Conservation (phyloP, 2,113 vertebrate genomes). For the Phaethornis superciliosus region DNA sequence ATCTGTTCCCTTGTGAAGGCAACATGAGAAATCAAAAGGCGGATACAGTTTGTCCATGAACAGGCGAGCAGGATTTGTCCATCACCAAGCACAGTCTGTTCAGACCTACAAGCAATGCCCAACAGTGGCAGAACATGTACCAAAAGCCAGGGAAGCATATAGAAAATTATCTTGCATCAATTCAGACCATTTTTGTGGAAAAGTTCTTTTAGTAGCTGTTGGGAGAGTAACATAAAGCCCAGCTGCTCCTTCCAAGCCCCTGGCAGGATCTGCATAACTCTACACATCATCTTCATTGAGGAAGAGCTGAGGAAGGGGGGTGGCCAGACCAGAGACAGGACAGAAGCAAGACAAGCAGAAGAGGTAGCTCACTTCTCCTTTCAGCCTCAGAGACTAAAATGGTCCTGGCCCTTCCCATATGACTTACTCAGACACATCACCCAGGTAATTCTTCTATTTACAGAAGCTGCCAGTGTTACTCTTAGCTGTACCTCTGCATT, state of each 20-base stretch:
- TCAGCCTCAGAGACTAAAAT: background rate
- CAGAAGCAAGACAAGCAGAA: background rate
- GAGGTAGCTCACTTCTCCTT: background rate
- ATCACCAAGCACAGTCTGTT: background rate
- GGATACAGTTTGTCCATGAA: background rate
- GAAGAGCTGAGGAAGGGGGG: background rate
- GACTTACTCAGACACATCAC: background rate
- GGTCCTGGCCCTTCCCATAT: background rate
- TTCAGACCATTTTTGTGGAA: background rate
- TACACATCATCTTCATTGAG: accelerated
- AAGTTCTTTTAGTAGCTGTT: background rate
- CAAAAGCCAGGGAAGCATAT: background rate
- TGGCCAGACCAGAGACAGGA: background rate
- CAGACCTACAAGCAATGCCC: background rate
- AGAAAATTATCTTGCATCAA: background rate
- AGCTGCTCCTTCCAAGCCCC: background rate
- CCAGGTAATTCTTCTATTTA: background rate
- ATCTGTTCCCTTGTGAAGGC: no score
- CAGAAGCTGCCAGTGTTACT: background rate
- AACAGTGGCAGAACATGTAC: background rate
- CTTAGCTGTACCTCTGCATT: background rate
- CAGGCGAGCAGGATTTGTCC: background rate
- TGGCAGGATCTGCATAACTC: background rate
- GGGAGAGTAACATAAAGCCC: accelerated
- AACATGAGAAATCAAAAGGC: no score